Conservation (phyloP, 2,797 vertebrate species). For the Valencia hispanica region DNA sequence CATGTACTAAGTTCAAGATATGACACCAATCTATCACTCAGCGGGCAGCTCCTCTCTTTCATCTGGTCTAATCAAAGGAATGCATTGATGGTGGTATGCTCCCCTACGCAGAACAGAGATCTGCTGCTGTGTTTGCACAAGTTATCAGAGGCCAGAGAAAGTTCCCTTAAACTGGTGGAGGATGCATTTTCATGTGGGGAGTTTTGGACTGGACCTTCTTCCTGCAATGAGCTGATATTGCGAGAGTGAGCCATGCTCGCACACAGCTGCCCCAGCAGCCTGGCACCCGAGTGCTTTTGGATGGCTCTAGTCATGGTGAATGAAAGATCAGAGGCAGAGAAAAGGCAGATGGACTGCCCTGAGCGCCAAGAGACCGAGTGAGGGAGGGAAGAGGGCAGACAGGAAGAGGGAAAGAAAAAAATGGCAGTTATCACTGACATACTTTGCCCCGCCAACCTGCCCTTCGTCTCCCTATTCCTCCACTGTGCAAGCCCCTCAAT, state of each 20-base stretch:
- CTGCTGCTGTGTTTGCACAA: not conserved
- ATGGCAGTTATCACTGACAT: constrained; percentile 67
- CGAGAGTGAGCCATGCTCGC: constrained; percentile 71
- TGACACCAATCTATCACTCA: constrained; percentile 21
- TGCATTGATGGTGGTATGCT: not conserved
- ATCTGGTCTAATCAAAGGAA: constrained; percentile 14
- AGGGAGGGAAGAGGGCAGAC: constrained; percentile 37
- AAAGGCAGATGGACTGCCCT: constrained; percentile 77
- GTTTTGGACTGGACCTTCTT: constrained; percentile 64
- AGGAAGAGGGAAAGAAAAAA: constrained; percentile 46
- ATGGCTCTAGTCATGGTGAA: constrained; percentile 79
- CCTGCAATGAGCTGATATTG: constrained; percentile 73
- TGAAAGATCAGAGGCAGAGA: constrained; percentile 80
- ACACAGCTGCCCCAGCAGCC: constrained; percentile 73
- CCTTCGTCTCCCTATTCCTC: constrained; percentile 19
- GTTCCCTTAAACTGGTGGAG: constrained; percentile 5
- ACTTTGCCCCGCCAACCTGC: constrained; percentile 56
- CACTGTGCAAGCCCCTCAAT: constrained; percentile 23
- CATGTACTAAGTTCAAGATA: not conserved
- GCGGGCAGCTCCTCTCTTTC: constrained; percentile 14
- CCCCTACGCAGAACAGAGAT: constrained; percentile 2
- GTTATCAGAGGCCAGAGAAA: constrained; percentile 4
- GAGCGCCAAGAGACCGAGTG: constrained; percentile 69
- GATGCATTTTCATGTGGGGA: constrained; percentile 25
- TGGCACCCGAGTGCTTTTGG: constrained; percentile 67